Base-by-base conservation (phyloP, 1,140 invertebrate species). In the Drosophila pruinosa region DNA sequence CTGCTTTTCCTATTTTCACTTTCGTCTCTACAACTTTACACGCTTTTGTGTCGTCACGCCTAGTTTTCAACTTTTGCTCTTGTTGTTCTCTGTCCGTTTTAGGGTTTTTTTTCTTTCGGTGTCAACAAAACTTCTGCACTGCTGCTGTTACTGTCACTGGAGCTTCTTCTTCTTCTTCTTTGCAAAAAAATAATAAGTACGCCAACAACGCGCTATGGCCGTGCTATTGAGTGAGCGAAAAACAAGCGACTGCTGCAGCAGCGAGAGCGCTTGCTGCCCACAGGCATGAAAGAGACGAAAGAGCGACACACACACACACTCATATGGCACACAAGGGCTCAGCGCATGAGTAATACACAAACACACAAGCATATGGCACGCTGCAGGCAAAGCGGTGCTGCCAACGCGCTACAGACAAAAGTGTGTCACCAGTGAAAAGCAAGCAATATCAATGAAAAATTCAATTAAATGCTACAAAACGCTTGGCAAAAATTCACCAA, bases 31-130 rank as follows among this genome's bases (percentile, higher is more conserved):
- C 48, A 59, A 50, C 52, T 73, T 78, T 65, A 59, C 43, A 73
- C 53, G 43, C 48, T 68, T 59, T 71, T 53, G 53, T 62, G 63
- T 62, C 47, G 58, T 89, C 83, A 89, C 83, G 72, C 83, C 83
- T 89, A 82, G 78, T 71, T 86, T 86, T 69, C 50, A 72, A 39
- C 58, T 78, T 79, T 68, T 67, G 67, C 78, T 77, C 81, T 83
- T 83, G 48, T 61, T 54, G 48, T 36, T 48, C 53, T 54, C 57
- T 12, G 56, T 52, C 52, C 52, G 36, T 52, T 53, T 67, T 45
- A 59, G 56, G 56, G 67, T 78, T 75, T 81, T 75, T 71, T 76
- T 78, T 76, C 68, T 65, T 72, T 78, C 62, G 77, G 79, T 81
- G 65, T 83, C 65, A 62, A 68, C 54, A 41, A 67, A 74, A 63